Evolutionary conservation across 1,140 invertebrate species (phyloP), one percentile per base, ranked within the genome.

Genomic region (Drosophila mayri): DNA sequence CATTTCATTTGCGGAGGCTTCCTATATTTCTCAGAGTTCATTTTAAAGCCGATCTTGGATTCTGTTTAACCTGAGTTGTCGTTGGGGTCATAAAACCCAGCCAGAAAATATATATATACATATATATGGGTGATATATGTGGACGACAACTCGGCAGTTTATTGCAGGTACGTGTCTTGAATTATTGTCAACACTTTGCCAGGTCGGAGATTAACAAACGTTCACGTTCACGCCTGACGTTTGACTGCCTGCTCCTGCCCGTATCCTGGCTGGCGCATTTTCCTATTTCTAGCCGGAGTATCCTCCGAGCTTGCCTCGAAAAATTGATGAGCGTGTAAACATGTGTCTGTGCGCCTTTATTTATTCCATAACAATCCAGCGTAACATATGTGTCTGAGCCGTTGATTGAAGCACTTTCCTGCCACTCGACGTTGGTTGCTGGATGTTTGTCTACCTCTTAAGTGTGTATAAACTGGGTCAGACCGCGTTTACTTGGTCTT

Each of bases 281-380:
- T 62, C 68, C 52, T 30, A 35, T 18, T 66, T 28, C 40, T 54
- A 28, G 28, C 14, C 52, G 12, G 4, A 5, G 28, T 32, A 32
- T 61, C 54, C 44, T 63, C 64, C 66, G 40, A 25, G 35, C 58
- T 83, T 47, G 68, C 52, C 67, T 46, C 35, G 61, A 75, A 80
- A 84, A 88, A 88, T 88, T 88, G 84, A 88, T 90, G 84, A 88
- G 84, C 84, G 55, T 84, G 84, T 88, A 88, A 88, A 88, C 84
- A 90, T 88, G 81, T 88, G 84, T 90, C 80, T 84, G 85, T 84
- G 80, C 61, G 85, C 80, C 62, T 80, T 87, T 90, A 88, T 88
- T 88, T 88, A 88, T 90, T 88, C 85, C 84, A 88, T 90, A 88
- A 88, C 85, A 88, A 84, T 88, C 72, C 84, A 55, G 68, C 68